Conservation (phyloP, 2,888 invertebrate species). For the Drosophila vallismaia region DNA sequence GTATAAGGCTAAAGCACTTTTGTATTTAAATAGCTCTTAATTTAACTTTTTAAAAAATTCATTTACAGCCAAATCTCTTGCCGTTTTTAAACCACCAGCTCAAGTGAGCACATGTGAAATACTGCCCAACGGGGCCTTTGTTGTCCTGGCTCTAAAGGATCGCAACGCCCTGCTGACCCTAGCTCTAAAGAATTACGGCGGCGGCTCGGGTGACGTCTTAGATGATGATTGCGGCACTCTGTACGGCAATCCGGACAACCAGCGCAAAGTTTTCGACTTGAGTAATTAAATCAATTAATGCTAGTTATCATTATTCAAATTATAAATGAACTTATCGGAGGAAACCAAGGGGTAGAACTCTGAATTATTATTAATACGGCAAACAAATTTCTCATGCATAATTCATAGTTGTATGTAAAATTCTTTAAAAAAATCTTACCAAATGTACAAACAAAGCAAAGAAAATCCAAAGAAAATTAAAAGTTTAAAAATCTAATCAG, state of each 20-base stretch:
- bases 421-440: slow-evolving; percentile 69
- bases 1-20: slow-evolving; percentile 82
- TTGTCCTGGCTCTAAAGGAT: slow-evolving; percentile 89
- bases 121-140: slow-evolving; percentile 88
- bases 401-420: slow-evolving; percentile 76
- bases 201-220: slow-evolving; percentile 73
- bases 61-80: slow-evolving; percentile 89
- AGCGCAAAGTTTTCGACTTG: slow-evolving; percentile 86
- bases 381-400: slow-evolving; percentile 74
- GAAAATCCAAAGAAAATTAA: slow-evolving; percentile 58
- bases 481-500: slow-evolving; percentile 60
- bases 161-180: slow-evolving; percentile 88
- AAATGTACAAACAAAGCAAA: slow-evolving; percentile 68
- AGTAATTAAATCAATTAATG: slow-evolving; percentile 77
- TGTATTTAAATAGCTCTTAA: neutral
- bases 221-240: slow-evolving; percentile 73
- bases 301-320: slow-evolving; percentile 79
- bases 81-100: slow-evolving; percentile 91
- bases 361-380: slow-evolving; percentile 64
- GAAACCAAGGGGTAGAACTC: slow-evolving; percentile 12
- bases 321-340: slow-evolving; percentile 49
- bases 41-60: neutral
- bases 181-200: slow-evolving; percentile 84
- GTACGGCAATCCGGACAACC: slow-evolving; percentile 86
- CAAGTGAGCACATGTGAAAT: slow-evolving; percentile 91